Evolutionary conservation across 1,140 invertebrate genomes (phyloP).

Genomic region (Drosophila sturtevanti): DNA sequence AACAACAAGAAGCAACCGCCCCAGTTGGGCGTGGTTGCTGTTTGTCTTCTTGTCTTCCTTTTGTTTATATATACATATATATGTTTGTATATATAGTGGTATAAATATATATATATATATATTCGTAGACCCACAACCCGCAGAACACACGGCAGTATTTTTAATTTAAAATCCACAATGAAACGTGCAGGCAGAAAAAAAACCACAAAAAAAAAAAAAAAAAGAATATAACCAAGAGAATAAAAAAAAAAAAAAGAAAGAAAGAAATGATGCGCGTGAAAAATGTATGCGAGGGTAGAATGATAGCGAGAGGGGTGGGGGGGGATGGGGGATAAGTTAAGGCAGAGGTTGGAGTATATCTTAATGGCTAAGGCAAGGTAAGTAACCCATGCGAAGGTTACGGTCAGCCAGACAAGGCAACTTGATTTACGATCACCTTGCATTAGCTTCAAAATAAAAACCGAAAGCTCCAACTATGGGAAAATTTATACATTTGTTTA

Average conservation of each 20-base stretch:
- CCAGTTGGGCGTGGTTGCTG: slow-evolving; percentile 70
- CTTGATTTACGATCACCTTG: slow-evolving; percentile 18
- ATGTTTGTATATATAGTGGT: background rate
- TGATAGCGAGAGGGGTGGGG: background rate
- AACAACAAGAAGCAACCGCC: slow-evolving; percentile 36
- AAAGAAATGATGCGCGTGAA: slow-evolving; percentile 39
- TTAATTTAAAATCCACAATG: slow-evolving; percentile 76
- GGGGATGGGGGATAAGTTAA: background rate
- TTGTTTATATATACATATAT: slow-evolving; percentile 27
- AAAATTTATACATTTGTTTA: slow-evolving; percentile 3
- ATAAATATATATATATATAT: slow-evolving; percentile 21
- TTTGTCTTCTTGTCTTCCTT: slow-evolving; percentile 64
- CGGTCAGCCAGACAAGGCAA: slow-evolving; percentile 8
- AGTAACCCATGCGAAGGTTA: background rate
- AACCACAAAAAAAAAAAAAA: slow-evolving; percentile 18
- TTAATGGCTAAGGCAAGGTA: slow-evolving; percentile 1
- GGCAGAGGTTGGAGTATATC: slow-evolving; percentile 10
- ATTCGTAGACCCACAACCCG: slow-evolving; percentile 48
- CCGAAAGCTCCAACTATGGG: background rate
- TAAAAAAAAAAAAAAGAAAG: slow-evolving; percentile 18
- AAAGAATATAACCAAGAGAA: slow-evolving; percentile 7
- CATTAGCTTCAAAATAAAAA: background rate
- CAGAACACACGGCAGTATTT: slow-evolving; percentile 59
- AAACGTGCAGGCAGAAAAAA: slow-evolving; percentile 45
- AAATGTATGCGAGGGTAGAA: slow-evolving; percentile 20